Evolutionary conservation across 2,888 invertebrate genomes (phyloP).

Genomic region (Conus canariensis): DNA sequence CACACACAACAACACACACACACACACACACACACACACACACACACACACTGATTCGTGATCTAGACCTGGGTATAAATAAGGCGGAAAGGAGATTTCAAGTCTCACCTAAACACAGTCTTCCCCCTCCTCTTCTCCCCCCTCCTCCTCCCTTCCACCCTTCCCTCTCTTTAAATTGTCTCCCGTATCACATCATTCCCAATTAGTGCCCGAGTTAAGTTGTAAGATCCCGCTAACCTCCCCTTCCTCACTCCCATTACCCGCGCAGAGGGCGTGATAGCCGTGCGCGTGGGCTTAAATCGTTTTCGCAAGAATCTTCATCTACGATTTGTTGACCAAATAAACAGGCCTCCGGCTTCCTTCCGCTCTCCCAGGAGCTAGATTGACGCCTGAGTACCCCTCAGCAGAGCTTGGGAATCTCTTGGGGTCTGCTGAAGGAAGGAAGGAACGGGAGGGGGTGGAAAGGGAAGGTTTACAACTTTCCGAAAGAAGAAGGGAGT

Average conservation of each 20-base stretch:
- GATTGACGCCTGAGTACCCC: constrained; percentile 21
- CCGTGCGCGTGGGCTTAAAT: constrained; percentile 30
- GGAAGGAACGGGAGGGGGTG: neutral
- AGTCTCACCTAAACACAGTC: neutral
- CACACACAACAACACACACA: neutral
- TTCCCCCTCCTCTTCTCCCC: no score
- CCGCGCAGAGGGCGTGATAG: constrained; percentile 25
- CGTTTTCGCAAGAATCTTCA: constrained; percentile 41
- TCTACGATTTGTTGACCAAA: constrained; percentile 46
- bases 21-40: neutral
- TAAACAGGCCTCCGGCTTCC: constrained; percentile 29
- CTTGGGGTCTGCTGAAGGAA: no score
- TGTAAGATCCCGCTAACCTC: constrained; percentile 32
- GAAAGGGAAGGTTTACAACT: neutral
- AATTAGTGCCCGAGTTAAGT: constrained; percentile 37
- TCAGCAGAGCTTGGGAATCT: neutral
- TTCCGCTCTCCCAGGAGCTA: constrained; percentile 3
- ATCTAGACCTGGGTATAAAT: neutral
- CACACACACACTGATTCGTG: no score
- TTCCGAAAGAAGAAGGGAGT: neutral
- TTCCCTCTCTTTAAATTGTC: neutral
- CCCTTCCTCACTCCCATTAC: neutral
- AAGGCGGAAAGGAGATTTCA: neutral
- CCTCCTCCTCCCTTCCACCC: neutral
- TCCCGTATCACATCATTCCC: constrained; percentile 33